phyloP scores from a whole-genome alignment of 1,140 invertebrate species.

The Harpegnathos saltator region DNA sequence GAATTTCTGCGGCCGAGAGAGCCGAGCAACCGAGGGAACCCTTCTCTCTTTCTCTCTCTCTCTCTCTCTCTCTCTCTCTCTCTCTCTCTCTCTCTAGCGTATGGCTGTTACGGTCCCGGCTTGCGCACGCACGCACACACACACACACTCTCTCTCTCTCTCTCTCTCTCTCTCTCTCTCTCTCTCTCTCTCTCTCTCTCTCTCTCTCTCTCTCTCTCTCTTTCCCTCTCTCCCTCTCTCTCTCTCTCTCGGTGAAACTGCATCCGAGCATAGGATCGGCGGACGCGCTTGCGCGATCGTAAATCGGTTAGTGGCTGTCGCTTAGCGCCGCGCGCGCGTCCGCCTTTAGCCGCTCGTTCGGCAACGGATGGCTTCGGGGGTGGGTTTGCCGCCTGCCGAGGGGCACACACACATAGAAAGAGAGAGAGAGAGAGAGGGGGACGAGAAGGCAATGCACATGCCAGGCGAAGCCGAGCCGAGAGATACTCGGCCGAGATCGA shows the following conservation, averaged over 20 bases:
- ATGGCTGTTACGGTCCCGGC: slow-evolving; percentile 42
- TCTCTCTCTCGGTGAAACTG: slow-evolving; percentile 69
- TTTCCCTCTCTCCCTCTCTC: too few relatives aligned
- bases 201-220: too few relatives aligned
- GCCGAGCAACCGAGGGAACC: slow-evolving; percentile 5
- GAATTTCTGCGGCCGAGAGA: slow-evolving; percentile 41
- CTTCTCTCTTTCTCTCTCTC: too few relatives aligned
- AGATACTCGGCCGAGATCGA: slow-evolving; percentile 74
- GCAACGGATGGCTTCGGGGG: slow-evolving; percentile 69
- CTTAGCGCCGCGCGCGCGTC: slow-evolving; percentile 67
- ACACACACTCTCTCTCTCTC: too few relatives aligned
- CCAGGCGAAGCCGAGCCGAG: slow-evolving; percentile 71
- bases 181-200: too few relatives aligned
- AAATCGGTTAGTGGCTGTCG: slow-evolving; percentile 76
- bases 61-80: too few relatives aligned
- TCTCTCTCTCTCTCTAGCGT: not conserved
- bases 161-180: too few relatives aligned
- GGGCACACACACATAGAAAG: not conserved
- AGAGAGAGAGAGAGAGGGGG: not conserved
- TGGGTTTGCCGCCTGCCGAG: slow-evolving; percentile 44
- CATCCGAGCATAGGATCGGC: slow-evolving; percentile 65
- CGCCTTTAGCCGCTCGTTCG: slow-evolving; percentile 73
- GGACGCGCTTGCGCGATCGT: slow-evolving; percentile 73
- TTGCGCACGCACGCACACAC: too few relatives aligned
- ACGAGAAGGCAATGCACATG: slow-evolving; percentile 65